These are phyloP conservation scores for Nibea coibor DNA, from an alignment of 2,113 vertebrate genomes.

Conservation along the genomic window DNA sequence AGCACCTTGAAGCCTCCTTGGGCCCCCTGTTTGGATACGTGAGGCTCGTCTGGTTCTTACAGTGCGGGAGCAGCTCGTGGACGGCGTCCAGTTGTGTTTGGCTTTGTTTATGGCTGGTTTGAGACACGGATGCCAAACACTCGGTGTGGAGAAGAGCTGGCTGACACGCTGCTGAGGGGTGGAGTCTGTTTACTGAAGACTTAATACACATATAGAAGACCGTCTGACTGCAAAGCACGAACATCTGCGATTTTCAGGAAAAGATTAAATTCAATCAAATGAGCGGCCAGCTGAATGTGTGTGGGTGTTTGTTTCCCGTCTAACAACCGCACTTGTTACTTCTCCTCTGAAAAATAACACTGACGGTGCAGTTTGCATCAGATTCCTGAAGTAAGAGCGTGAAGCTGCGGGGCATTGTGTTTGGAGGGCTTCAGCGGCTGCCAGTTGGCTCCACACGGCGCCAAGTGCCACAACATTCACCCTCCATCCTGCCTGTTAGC, in stretches of 20 bases:
- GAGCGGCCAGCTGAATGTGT: background rate
- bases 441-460: conserved; percentile 3
- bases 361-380: conserved; percentile 12
- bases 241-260: background rate
- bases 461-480: conserved; percentile 20
- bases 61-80: background rate
- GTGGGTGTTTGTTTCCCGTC: background rate
- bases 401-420: background rate
- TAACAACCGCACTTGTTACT: background rate
- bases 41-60: too few species aligned
- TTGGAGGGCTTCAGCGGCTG: background rate
- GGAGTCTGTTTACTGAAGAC: conserved; percentile 2
- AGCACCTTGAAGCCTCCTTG: too few species aligned
- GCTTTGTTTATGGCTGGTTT: conserved; percentile 29
- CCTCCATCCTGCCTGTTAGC: conserved; percentile 3
- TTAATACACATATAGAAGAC: background rate
- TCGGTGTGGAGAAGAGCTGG: background rate
- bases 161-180: background rate
- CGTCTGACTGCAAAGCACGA: background rate
- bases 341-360: background rate
- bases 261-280: background rate
- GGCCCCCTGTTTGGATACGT: too few species aligned
- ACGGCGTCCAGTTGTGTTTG: conserved; percentile 14
- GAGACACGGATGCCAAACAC: background rate
- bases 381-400: conserved; percentile 8